Percentiles rank a stretch among this genome's conserved stretches.
phyloP scores from a whole-genome alignment of 2,888 invertebrate genomes.

The Nemapogon koenigi region DNA sequence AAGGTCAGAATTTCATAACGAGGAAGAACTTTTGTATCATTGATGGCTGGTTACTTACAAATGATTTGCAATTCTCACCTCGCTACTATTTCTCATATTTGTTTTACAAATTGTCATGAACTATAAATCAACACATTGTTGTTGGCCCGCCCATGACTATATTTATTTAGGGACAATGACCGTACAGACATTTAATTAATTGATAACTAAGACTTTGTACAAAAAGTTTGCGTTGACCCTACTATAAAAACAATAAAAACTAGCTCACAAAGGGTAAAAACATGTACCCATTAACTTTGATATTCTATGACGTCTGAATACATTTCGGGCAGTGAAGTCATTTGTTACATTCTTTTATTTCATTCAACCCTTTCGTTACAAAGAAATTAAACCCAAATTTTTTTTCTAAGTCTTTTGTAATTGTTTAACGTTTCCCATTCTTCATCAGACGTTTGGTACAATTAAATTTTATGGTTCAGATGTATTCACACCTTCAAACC shows the following conservation, averaged over 20 bases:
- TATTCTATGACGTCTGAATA: conserved; percentile 36
- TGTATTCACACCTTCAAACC: too few species aligned
- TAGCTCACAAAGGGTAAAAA: conserved; percentile 46
- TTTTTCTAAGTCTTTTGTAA: too few species aligned
- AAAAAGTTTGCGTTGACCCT: conserved; percentile 56
- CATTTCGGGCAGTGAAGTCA: conserved; percentile 44
- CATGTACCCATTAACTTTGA: conserved; percentile 49
- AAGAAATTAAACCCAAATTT: conserved; percentile 4
- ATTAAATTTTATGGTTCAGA: too few species aligned
- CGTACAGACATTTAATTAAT: conserved; percentile 62
- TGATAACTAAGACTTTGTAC: conserved; percentile 58
- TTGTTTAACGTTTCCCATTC: too few species aligned
- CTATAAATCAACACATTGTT: conserved; percentile 60
- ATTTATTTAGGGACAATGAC: conserved; percentile 59
- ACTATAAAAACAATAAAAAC: conserved; percentile 56
- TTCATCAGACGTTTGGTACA: too few species aligned
- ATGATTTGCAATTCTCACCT: conserved; percentile 47
- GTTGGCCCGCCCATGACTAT: conserved; percentile 48
- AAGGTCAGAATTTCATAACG: too few species aligned
- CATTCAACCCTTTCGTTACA: conserved; percentile 7
- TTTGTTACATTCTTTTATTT: conserved; percentile 35
- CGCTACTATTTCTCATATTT: conserved; percentile 21
- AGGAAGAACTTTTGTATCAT: too few species aligned
- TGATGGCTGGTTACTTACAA: too few species aligned
- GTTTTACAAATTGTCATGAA: conserved; percentile 29